Conservation (phyloP, 2,888 invertebrate species). For the Rhorus exstirpatorius region DNA sequence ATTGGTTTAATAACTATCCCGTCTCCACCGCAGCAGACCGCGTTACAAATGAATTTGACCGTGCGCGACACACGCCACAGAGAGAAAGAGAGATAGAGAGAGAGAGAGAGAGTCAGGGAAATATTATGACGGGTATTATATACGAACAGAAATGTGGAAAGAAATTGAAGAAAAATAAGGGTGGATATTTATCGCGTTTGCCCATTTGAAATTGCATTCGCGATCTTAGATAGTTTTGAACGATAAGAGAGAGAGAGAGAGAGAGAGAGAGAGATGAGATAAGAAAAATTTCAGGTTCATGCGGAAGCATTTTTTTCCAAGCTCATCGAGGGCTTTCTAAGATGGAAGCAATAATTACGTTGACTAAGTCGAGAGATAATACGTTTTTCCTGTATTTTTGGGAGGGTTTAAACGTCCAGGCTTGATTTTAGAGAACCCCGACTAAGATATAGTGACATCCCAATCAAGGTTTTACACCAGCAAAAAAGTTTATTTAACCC, state of each 20-base stretch:
- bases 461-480: too few relatives aligned
- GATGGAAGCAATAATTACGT: too few relatives aligned
- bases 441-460: too few relatives aligned
- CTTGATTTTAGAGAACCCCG: too few relatives aligned
- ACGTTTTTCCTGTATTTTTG: too few relatives aligned
- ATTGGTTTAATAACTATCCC: constrained; percentile 76
- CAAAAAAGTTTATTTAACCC: too few relatives aligned
- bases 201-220: neutral
- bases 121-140: constrained; percentile 11
- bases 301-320: neutral
- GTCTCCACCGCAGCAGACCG: constrained; percentile 52
- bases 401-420: too few relatives aligned
- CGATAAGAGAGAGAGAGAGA: neutral
- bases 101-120: constrained; percentile 9
- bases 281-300: neutral
- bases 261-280: neutral
- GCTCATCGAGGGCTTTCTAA: too few relatives aligned
- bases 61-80: constrained; percentile 2
- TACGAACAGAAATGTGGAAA: neutral
- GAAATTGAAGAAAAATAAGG: constrained; percentile 49
- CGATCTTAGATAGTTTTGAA: too few relatives aligned
- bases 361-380: too few relatives aligned
- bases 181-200: constrained; percentile 27
- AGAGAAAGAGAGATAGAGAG: too few relatives aligned
- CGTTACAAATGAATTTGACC: constrained; percentile 59